Conservation (phyloP, 2,113 vertebrate species). For the Periophthalmodon schlosseri region DNA sequence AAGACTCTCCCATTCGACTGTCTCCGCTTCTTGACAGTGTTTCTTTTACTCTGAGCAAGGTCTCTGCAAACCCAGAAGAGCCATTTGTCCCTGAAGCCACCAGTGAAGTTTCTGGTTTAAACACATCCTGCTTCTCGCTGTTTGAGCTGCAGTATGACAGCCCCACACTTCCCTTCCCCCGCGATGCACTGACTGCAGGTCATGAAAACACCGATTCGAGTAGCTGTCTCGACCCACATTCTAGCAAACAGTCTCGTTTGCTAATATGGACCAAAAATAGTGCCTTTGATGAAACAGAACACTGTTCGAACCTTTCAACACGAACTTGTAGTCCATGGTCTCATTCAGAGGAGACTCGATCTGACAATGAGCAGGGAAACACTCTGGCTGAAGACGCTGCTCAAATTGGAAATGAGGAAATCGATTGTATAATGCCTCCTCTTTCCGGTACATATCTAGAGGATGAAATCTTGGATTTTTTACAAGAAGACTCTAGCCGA, state of each 20-base stretch:
- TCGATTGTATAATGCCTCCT: slow-evolving; percentile 87
- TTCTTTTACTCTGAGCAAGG: slow-evolving; percentile 83
- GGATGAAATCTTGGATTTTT: slow-evolving; percentile 93
- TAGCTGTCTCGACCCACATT: slow-evolving; percentile 89
- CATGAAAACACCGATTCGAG: slow-evolving; percentile 88
- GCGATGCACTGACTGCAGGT: slow-evolving; percentile 86
- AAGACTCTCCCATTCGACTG: slow-evolving; percentile 89
- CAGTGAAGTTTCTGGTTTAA: slow-evolving; percentile 86
- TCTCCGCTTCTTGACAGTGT: slow-evolving; percentile 88
- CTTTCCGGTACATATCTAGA: slow-evolving; percentile 90
- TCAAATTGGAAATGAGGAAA: slow-evolving; percentile 86
- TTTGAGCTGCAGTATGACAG: slow-evolving; percentile 98
- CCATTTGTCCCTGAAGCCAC: slow-evolving; percentile 84
- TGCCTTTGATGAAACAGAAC: slow-evolving; percentile 99
- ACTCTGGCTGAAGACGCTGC: slow-evolving; percentile 87
- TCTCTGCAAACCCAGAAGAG: slow-evolving; percentile 85
- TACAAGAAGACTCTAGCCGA: slow-evolving; percentile 84
- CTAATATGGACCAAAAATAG: slow-evolving; percentile 99
- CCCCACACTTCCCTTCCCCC: slow-evolving; percentile 92
- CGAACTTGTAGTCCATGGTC: slow-evolving; percentile 99
- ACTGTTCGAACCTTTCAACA: slow-evolving; percentile 99
- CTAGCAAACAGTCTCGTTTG: slow-evolving; percentile 98
- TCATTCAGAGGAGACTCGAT: slow-evolving; percentile 97
- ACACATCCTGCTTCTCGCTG: slow-evolving; percentile 93
- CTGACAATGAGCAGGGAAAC: slow-evolving; percentile 91